These are phyloP conservation scores for Sceloporus undulatus DNA, from an alignment of 2,113 vertebrate species.

Conservation along the genomic window DNA sequence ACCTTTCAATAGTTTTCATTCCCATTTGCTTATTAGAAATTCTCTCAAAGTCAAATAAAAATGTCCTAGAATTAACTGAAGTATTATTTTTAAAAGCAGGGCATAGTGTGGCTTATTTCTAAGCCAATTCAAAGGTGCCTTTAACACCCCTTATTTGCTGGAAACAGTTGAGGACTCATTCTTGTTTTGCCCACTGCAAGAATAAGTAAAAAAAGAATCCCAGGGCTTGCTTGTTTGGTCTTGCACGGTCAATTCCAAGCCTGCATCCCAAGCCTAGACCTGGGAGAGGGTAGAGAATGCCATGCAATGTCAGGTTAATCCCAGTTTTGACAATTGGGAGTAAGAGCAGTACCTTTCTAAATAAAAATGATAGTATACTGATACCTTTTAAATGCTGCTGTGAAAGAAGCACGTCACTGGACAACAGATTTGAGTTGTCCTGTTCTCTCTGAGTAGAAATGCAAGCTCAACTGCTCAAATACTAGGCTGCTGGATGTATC, in stretches of 20 bases:
- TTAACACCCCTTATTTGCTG: background rate
- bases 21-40: background rate
- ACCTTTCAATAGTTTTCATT: background rate
- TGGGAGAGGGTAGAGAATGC: too few relatives aligned
- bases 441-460: background rate
- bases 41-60: background rate
- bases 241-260: background rate
- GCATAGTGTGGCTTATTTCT: background rate
- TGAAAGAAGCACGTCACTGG: accelerated
- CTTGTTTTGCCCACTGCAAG: background rate
- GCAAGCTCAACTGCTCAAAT: background rate
- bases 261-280: background rate
- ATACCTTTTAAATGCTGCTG: accelerated
- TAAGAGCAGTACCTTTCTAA: background rate
- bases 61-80: background rate
- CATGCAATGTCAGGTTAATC: background rate
- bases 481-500: background rate
- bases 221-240: background rate
- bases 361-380: background rate
- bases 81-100: background rate
- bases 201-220: background rate
- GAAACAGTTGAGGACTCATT: background rate
- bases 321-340: background rate
- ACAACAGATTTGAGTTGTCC: background rate
- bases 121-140: background rate